phyloP scores from a whole-genome alignment of 2,113 vertebrate species.

The Bufo gargarizans region DNA sequence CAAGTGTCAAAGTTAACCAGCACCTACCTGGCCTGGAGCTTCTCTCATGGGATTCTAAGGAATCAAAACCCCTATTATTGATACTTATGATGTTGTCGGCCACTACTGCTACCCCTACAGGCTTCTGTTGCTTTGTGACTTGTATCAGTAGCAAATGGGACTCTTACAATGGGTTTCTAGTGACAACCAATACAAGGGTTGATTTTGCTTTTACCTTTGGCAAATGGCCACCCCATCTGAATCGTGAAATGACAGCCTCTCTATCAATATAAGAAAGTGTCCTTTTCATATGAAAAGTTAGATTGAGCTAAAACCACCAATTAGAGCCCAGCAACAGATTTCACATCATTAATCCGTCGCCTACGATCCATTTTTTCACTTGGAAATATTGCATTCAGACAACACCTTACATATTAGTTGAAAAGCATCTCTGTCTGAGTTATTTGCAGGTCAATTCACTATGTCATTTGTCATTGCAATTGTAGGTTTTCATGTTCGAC shows the following conservation, averaged over 20 bases:
- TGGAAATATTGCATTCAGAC: constrained; percentile 10
- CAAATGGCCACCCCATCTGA: neutral
- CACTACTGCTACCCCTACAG: too few relatives aligned
- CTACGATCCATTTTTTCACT: neutral
- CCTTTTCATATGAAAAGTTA: neutral
- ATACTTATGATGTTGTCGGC: too few relatives aligned
- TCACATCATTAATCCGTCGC: constrained; percentile 30
- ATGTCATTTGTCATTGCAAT: constrained; percentile 46
- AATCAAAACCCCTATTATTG: too few relatives aligned
- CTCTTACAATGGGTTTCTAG: too few relatives aligned
- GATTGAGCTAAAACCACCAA: constrained; percentile 23
- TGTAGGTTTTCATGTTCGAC: constrained; percentile 43
- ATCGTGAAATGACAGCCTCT: neutral
- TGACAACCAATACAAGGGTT: too few relatives aligned
- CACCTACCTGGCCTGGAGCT: neutral
- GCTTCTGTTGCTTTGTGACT: too few relatives aligned
- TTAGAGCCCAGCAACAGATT: constrained; percentile 17
- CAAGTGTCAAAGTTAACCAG: neutral
- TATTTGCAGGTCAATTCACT: constrained; percentile 35
- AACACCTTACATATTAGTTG: constrained; percentile 40
- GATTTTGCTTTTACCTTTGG: neutral
- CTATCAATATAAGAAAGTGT: neutral
- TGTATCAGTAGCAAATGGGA: too few relatives aligned
- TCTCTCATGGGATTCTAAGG: neutral
- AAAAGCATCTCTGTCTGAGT: constrained; percentile 33